Evolutionary conservation across 23 tunicate genomes (phyloP).

Genomic region (Styela clava): DNA sequence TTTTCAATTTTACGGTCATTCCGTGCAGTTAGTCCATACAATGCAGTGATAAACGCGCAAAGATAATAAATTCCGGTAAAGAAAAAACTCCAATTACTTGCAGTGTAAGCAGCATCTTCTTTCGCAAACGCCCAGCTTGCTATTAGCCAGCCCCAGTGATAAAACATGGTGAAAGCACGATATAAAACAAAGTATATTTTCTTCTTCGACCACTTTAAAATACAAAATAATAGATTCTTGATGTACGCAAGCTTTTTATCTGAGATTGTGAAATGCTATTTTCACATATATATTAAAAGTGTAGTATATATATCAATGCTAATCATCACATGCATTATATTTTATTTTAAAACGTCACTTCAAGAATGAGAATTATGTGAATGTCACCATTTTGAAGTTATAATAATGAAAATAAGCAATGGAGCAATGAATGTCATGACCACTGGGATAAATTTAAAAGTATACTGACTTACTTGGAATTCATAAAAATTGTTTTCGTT

Average conservation of each 20-base stretch:
- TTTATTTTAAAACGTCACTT: no score
- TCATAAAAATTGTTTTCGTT: conserved; percentile 23
- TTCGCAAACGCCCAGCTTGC: conserved; percentile 21
- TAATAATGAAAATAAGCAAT: no score
- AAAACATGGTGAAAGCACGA: conserved; percentile 5
- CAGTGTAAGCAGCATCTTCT: neutral
- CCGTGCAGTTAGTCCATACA: neutral
- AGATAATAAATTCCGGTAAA: conserved; percentile 25
- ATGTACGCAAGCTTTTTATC: neutral
- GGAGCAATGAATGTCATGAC: no score
- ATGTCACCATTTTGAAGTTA: no score
- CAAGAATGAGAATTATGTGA: no score
- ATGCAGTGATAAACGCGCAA: neutral
- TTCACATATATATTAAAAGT: neutral
- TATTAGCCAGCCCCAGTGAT: conserved; percentile 33
- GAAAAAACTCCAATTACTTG: conserved; percentile 28
- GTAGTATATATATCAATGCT: no score
- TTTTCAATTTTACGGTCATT: neutral
- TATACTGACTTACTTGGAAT: conserved; percentile 15
- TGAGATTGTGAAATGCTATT: neutral
- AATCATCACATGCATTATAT: no score
- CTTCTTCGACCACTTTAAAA: conserved; percentile 8
- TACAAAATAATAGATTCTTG: no score
- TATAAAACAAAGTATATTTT: neutral
- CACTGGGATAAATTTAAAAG: no score